A percentile compares a stretch with the other conserved stretches of the same genome.
Evolutionary conservation across 2,888 invertebrate genomes (phyloP).

Genomic region (Tinea pellionella): DNA sequence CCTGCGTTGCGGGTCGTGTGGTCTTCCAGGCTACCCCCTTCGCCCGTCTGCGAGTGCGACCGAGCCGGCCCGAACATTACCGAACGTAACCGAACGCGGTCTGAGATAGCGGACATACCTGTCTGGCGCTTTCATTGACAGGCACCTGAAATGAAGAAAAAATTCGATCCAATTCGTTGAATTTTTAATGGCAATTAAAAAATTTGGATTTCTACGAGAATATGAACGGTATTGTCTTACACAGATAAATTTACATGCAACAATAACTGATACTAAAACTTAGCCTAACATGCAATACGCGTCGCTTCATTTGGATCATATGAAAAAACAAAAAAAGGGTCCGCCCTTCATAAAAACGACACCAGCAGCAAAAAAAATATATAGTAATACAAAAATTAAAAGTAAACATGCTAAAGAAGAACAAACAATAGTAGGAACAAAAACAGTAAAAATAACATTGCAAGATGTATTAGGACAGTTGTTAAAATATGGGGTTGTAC

Average conservation of each 20-base stretch:
- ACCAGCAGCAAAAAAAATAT: constrained; percentile 30
- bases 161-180: constrained; percentile 74
- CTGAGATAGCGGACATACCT: constrained; percentile 72
- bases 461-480: constrained; percentile 71
- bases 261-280: constrained; percentile 14
- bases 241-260: constrained; percentile 70
- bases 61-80: constrained; percentile 47
- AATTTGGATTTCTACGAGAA: constrained; percentile 32
- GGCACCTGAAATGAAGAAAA: constrained; percentile 80
- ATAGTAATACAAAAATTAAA: constrained; percentile 54
- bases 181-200: constrained; percentile 58
- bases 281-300: constrained; percentile 15
- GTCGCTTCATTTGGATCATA: constrained; percentile 13
- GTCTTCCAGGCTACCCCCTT: constrained; percentile 67
- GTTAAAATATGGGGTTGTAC: constrained; percentile 68
- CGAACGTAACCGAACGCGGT: constrained; percentile 58
- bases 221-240: constrained; percentile 30
- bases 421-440: constrained; percentile 63
- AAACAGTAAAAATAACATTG: constrained; percentile 68
- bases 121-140: constrained; percentile 81
- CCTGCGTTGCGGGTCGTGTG: constrained; percentile 63
- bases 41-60: constrained; percentile 40
- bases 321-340: constrained; percentile 23
- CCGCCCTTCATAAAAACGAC: constrained; percentile 20
- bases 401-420: constrained; percentile 58